phyloP scores from a whole-genome alignment of 2,888 invertebrate genomes.

The Margaritifera margaritifera region DNA sequence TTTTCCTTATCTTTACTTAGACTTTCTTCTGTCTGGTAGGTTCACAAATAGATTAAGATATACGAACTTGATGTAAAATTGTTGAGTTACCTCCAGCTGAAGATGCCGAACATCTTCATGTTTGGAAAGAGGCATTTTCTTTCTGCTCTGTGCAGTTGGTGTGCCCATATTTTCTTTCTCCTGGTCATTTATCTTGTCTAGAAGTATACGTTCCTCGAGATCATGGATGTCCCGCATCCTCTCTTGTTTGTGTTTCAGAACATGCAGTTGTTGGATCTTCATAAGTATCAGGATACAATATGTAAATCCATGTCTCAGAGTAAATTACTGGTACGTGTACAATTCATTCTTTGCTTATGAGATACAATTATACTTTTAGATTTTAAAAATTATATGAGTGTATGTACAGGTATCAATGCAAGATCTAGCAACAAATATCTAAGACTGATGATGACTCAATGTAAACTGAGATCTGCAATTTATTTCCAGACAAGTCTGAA shows the following conservation, averaged over 20 bases:
- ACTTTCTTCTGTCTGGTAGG: too few relatives aligned
- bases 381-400: too few relatives aligned
- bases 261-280: slow-evolving; percentile 35
- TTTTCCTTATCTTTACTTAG: too few relatives aligned
- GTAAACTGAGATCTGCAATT: too few relatives aligned
- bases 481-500: neutral
- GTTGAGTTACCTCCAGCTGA: slow-evolving; percentile 52
- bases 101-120: slow-evolving; percentile 52
- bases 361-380: too few relatives aligned
- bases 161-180: slow-evolving; percentile 22
- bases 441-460: too few relatives aligned
- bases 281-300: slow-evolving; percentile 6
- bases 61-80: neutral
- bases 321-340: too few relatives aligned
- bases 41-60: too few relatives aligned
- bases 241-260: slow-evolving; percentile 49
- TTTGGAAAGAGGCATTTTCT: slow-evolving; percentile 49
- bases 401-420: too few relatives aligned
- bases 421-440: too few relatives aligned
- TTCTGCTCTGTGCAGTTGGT: slow-evolving; percentile 8
- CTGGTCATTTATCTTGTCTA: slow-evolving; percentile 51
- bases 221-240: slow-evolving; percentile 54
- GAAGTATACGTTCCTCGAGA: slow-evolving; percentile 58
- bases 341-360: too few relatives aligned
- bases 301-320: too few relatives aligned